Base-by-base conservation (phyloP, 2,113 vertebrate species). In the Pluvialis apricaria region DNA sequence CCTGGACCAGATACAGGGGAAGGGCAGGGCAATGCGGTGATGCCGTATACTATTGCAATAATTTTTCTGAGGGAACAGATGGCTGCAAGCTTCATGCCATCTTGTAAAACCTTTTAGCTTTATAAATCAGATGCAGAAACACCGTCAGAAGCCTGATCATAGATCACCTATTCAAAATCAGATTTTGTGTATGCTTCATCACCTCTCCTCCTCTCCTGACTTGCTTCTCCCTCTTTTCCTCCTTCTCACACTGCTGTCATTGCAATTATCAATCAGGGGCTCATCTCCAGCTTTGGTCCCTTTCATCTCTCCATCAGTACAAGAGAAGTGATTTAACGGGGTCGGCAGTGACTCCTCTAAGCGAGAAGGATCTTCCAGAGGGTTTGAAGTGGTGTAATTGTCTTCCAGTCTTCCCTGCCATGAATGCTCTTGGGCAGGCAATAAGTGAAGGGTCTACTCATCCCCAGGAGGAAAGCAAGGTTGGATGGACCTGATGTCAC, bases 361-460 rank as follows among this genome's bases (percentile, higher is more conserved):
- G 38, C 0, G 2, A 54, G 66, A 52, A 52, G 19, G 22, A 26
- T 13, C 5, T 76, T 85, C 70, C 81, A 75, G 57, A 61, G 38
- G 12, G 11, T 64, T 55, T 55, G 42, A 25, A 64, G 52, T 7
- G 32, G 17, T 62, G 17, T 15, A 13, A 21, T 5, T 25, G 38
- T 5, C 44, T 88, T 22, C 78, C 34, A 38, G 28, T 40, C 78
- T 28, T 73, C 40, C 42, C 49, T 95, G 47, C 77, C 18, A 5
- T 12, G 42, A 47, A 49, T 1, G 4, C 4, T 57, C 57, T 10
- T 40, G 61, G 42, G 18, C 44, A 45, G 47, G 26, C 6, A 31
- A 5, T 25, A n/a, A 0, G 0, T 0, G 0, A 40, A 80, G 17
- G 6, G 4, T n/a, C 24, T 6, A 1, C 54, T 58, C 34, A 24